Evolutionary conservation across 2,888 invertebrate species (phyloP), one percentile per base, ranked within the genome.

Genomic region (Oligia latruncula): DNA sequence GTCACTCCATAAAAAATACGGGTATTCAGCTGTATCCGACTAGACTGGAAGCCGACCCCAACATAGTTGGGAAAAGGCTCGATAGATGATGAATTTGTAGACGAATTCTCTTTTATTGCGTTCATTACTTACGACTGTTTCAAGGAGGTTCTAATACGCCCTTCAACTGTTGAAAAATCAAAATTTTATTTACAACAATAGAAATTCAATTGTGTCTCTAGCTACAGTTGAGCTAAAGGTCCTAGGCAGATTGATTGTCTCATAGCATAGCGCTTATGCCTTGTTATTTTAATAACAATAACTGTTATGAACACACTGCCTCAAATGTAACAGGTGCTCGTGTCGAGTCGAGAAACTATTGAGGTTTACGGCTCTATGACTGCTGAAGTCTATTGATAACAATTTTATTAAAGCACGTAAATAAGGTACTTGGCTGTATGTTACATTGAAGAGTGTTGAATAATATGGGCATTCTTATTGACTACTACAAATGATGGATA

Each of bases 301-400:
- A 83, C 17, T 72, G 72, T 20, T 29, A 52, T 52, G 55, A 58
- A 20, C 55, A 17, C 23, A 20, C 52, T 40, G n/a, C 60, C 29
- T 62, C 73, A 71, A 74, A 46, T 74, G 68, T 75, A 73, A 76
- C 81, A 81, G 77, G 81, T 84, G 77, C 52, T 80, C 52, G 29
- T 65, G 35, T 6, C 15, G 43, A 58, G 49, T 62, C 80, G 40
- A 71, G 52, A 74, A 77, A 23, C 58, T 71, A 83, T 83, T 83
- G 84, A 80, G 83, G 76, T 83, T 83, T 66, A 84, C 35, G 49
- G 11, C 55, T 80, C 46, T 65, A 46, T 55, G 52, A 65, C 13
- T 29, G 52, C 20, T 43, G 11, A 71, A 70, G 49, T 74, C 49
- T 43, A 81, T 81, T 70, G 68, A 81, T 78, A 65, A 58, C 62